These are phyloP conservation scores for Drosophila rubida DNA, from an alignment of 2,888 invertebrate genomes.

Conservation along the genomic window DNA sequence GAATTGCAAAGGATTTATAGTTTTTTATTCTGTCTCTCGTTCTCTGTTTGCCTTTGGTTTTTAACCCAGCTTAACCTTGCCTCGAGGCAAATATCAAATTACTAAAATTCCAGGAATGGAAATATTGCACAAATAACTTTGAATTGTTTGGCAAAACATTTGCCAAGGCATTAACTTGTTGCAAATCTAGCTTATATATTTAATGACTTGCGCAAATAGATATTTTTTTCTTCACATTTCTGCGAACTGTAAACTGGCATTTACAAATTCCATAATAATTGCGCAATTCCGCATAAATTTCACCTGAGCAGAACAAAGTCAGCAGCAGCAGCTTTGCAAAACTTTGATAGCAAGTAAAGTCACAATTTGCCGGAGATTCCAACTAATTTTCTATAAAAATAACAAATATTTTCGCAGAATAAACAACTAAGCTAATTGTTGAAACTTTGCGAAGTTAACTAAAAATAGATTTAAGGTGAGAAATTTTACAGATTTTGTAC, in stretches of 20 bases:
- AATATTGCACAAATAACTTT: constrained; percentile 7
- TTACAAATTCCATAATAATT: not conserved
- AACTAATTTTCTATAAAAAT: not conserved
- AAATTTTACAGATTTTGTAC: not conserved
- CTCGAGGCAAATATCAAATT: constrained; percentile 2
- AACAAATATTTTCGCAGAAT: not conserved
- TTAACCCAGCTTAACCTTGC: constrained; percentile 7
- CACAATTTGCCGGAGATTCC: not conserved
- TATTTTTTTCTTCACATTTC: not conserved
- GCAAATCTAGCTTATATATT: not conserved
- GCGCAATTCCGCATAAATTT: constrained; percentile 1
- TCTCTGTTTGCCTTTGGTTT: not conserved
- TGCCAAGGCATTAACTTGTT: not conserved
- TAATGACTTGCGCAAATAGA: not conserved
- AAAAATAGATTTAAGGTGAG: not conserved
- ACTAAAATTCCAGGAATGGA: constrained; percentile 1
- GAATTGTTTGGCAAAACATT: constrained; percentile 1
- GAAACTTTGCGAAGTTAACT: not conserved
- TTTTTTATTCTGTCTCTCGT: constrained; percentile 7
- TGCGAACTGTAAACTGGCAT: not conserved
- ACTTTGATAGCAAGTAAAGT: not conserved
- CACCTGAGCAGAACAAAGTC: not conserved
- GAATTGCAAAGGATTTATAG: constrained; percentile 41
- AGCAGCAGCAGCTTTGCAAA: not conserved
- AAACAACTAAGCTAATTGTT: not conserved